Evolutionary conservation across 2,797 vertebrate species (phyloP).

Genomic region (Pteronotus mesoamericanus): DNA sequence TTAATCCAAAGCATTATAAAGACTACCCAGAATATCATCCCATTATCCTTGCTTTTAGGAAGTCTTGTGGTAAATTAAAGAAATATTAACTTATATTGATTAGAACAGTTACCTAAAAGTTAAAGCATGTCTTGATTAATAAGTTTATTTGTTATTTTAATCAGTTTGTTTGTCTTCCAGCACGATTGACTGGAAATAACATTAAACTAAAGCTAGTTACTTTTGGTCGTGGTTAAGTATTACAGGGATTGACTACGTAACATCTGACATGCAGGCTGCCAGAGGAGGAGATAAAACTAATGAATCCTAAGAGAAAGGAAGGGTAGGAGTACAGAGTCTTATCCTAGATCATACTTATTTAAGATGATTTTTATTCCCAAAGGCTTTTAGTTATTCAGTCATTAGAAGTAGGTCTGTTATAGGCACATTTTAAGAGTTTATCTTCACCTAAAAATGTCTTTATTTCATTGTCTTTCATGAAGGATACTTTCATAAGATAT

Average conservation of each 20-base stretch:
- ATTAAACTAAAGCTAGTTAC: not conserved
- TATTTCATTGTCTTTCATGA: not conserved
- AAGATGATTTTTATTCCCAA: not conserved
- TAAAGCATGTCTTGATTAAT: not conserved
- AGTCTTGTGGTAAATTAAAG: not conserved
- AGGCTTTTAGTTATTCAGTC: not conserved
- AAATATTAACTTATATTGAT: not conserved
- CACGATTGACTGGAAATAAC: not conserved
- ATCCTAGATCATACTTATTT: not conserved
- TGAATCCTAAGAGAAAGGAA: not conserved
- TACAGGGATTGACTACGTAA: not conserved
- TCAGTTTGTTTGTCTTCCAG: not conserved
- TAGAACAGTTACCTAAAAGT: not conserved
- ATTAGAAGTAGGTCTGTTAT: not conserved
- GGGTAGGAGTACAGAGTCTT: not conserved
- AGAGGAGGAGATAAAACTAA: not conserved
- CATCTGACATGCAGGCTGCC: not conserved
- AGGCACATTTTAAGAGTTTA: not conserved
- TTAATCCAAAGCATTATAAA: not conserved
- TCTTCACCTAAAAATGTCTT: not conserved
- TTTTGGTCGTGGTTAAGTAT: not conserved
- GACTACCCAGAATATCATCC: not conserved
- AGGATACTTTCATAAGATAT: not conserved
- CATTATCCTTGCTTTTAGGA: not conserved
- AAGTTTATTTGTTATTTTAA: not conserved